Conservation (phyloP, 2,888 invertebrate genomes). For the Strigamia transsilvanica region DNA sequence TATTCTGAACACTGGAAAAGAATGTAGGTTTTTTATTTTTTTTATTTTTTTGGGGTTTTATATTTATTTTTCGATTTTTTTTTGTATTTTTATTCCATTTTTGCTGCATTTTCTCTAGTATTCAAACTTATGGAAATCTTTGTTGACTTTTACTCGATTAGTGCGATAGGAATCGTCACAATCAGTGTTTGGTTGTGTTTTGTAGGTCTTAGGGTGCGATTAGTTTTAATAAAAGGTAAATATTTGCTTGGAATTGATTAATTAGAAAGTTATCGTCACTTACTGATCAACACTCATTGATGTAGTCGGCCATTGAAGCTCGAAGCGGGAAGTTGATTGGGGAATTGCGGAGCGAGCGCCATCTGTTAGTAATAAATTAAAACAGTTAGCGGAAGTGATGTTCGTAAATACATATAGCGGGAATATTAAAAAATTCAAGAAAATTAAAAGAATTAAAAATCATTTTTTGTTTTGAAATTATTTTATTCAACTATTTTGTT, state of each 20-base stretch:
- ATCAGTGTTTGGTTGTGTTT: too few relatives aligned
- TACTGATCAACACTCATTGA: conserved; percentile 11
- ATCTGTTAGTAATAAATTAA: background rate
- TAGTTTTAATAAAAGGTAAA: background rate
- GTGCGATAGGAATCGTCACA: too few relatives aligned
- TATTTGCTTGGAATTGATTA: background rate
- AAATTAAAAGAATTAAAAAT: background rate
- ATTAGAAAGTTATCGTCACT: background rate
- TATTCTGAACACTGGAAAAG: background rate
- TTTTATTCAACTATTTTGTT: conserved; percentile 11
- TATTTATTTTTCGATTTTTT: too few relatives aligned
- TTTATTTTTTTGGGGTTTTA: too few relatives aligned
- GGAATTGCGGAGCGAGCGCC: background rate
- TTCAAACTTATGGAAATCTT: too few relatives aligned
- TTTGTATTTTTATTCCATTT: too few relatives aligned
- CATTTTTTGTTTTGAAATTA: background rate
- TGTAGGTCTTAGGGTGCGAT: background rate
- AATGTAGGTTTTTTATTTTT: background rate
- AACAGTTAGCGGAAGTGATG: background rate
- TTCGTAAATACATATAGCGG: background rate
- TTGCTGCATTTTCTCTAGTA: too few relatives aligned
- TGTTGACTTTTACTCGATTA: too few relatives aligned
- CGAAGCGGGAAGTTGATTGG: background rate
- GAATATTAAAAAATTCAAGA: background rate
- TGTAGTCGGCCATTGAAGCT: background rate